phyloP scores from a whole-genome alignment of 2,888 invertebrate genomes.

The Diplolepis rosae region DNA sequence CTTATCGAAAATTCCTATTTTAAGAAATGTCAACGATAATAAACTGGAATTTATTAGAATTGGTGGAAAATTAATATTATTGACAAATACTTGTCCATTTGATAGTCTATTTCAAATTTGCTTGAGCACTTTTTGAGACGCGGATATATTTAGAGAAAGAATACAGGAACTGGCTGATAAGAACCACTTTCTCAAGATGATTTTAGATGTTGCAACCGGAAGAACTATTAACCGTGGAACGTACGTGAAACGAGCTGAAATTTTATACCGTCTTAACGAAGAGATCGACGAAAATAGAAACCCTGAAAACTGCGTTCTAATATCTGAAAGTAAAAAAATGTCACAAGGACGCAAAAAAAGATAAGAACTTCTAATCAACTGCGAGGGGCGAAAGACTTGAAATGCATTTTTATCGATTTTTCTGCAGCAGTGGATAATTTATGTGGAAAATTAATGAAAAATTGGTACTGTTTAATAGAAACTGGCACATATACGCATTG shows the following conservation, averaged over 20 bases:
- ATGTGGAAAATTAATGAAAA: no score
- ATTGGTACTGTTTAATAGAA: no score
- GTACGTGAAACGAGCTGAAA: not conserved
- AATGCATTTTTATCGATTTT: not conserved
- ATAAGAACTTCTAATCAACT: not conserved
- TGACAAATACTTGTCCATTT: constrained; percentile 25
- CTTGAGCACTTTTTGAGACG: constrained; percentile 4
- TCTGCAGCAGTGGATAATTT: not conserved
- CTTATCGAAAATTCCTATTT: constrained; percentile 14
- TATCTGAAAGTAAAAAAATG: not conserved
- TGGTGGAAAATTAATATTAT: not conserved
- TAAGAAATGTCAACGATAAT: constrained; percentile 17
- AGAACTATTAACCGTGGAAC: not conserved
- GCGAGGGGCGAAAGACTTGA: not conserved
- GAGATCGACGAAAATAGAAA: not conserved
- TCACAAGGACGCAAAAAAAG: not conserved
- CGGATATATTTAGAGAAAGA: constrained; percentile 16
- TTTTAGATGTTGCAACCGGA: not conserved
- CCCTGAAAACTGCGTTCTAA: not conserved
- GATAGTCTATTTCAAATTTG: constrained; percentile 25
- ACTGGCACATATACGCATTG: no score
- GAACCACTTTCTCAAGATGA: not conserved
- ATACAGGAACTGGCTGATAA: not conserved
- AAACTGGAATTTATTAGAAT: not conserved
- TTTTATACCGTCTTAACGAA: not conserved